Evolutionary conservation across 1,140 invertebrate species (phyloP), one percentile per base, ranked within the genome.

Genomic region (Diorhabda elongata): DNA sequence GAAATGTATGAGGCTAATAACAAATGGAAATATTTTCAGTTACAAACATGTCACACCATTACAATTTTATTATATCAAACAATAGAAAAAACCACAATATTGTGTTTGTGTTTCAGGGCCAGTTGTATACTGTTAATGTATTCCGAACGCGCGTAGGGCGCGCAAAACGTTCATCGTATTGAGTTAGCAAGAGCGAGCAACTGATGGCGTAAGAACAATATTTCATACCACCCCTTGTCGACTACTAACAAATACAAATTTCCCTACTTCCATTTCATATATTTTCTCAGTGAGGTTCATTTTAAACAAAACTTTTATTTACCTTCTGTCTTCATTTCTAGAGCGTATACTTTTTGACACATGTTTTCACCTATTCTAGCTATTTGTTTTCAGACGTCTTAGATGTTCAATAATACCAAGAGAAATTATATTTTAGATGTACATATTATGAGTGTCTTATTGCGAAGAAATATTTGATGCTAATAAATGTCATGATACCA

Each of bases 271-370:
- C 9, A n/a, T 44, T 62, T 44, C 42, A 44, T 11, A 43, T 52
- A 52, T 52, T 52, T 52, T 62, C 61, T 44, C 61, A 6, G 5
- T 3, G 61, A 44, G 61, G 43, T 62, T 62, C 8, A 5, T 44
- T 62, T 11, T n/a, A 62, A 62, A 62, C 61, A 62, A 62, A 62
- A 26, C 61, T 43, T 62, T 52, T 62, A 62, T 62, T 62, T 44
- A 62, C 61, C 44, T 62, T 62, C 44, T 43, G 61, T 62, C 61
- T 62, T 62, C 61, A 62, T 62, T 62, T 62, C 61, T 8, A 7
- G n/a, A 8, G 7, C 42, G 43, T 43, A 44, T 9, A 44, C 8
- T 44, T 62, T 42, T 44, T 44, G 61, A 62, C 61, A 62, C 44
- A 43, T 62, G 42, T 42, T 62, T 62, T 62, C 44, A 62, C 43